phyloP scores from a whole-genome alignment of 1,140 invertebrate genomes.

The Diabrotica undecimpunctata region DNA sequence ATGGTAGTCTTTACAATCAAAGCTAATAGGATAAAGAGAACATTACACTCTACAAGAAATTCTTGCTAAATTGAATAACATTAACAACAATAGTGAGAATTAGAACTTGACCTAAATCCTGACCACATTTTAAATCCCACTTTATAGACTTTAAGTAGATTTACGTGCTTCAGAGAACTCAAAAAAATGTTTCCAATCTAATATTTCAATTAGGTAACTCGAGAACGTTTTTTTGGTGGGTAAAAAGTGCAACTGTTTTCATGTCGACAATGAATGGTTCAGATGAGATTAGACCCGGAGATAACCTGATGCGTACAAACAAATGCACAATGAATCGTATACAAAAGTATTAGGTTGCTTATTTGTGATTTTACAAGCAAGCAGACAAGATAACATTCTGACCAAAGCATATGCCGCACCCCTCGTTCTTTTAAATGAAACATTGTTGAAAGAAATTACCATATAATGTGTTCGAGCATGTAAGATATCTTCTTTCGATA shows the following conservation, averaged over 20 bases:
- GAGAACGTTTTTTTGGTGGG: conserved; percentile 7
- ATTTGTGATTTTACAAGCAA: conserved; percentile 39
- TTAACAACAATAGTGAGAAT: not conserved
- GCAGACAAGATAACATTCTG: conserved; percentile 34
- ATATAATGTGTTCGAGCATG: not conserved
- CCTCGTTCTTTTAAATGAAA: conserved; percentile 4
- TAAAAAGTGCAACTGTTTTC: conserved; percentile 32
- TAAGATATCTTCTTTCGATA: not conserved
- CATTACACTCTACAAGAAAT: not conserved
- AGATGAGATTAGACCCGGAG: conserved; percentile 33
- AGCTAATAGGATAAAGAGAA: not conserved
- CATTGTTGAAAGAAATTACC: conserved; percentile 2
- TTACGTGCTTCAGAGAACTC: conserved; percentile 9
- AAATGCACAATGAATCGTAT: conserved; percentile 29
- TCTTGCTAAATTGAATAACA: not conserved
- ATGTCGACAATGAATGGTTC: conserved; percentile 18
- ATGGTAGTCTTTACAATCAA: not conserved
- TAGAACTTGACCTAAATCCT: conserved; percentile 7
- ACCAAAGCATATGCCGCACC: conserved; percentile 16
- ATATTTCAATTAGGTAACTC: conserved; percentile 13
- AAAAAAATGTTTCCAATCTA: conserved; percentile 6
- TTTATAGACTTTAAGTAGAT: conserved; percentile 6
- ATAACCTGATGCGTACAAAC: conserved; percentile 24
- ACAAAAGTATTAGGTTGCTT: conserved; percentile 40
- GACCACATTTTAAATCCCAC: conserved; percentile 7